Evolutionary conservation across 2,888 invertebrate species (phyloP), one percentile per base, ranked within the genome.

Genomic region (Xanthia icteritia): DNA sequence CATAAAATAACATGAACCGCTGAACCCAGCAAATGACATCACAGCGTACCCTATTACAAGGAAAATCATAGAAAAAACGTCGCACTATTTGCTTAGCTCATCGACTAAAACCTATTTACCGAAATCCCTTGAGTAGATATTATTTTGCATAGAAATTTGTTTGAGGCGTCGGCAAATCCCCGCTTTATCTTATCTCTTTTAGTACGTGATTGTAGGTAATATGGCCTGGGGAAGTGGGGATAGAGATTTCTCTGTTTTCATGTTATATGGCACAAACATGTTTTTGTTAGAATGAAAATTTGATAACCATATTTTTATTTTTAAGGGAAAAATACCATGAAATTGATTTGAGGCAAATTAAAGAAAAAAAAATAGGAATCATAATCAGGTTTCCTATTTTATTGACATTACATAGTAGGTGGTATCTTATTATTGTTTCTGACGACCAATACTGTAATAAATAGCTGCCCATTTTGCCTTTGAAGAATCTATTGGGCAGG

Each of bases 141-240:
- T 84, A 88, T 88, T 87, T 88, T 86, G 88, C 88, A 87, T 87
- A 84, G 88, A 86, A 86, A 88, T 86, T 86, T 87, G 81, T 86
- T 85, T 76, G 68, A 85, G 85, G 81, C 88, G 78, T 76, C 80
- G 76, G 76, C 73, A 85, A 85, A 86, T 79, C 81, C 76, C 76
- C 66, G 58, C 67, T 86, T 86, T 76, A 88, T 88, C 81, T 87
- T 86, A 88, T 88, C 83, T 80, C 66, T 77, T 80, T 81, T 77
- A 86, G 75, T 72, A 83, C 85, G 81, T 86, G 88, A 86, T 88
- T 84, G 77, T 78, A 84, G 88, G 73, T 73, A 84, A 86, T 80
- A 78, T 76, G 64, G 80, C 45, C 56, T 68, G 64, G 61, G 27
- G 58, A 58, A 27, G 6, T 8, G 27, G 58, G 74, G 67, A 81